These are phyloP conservation scores for Anagyrus pseudococci DNA, from an alignment of 2,888 invertebrate genomes.

Conservation along the genomic window DNA sequence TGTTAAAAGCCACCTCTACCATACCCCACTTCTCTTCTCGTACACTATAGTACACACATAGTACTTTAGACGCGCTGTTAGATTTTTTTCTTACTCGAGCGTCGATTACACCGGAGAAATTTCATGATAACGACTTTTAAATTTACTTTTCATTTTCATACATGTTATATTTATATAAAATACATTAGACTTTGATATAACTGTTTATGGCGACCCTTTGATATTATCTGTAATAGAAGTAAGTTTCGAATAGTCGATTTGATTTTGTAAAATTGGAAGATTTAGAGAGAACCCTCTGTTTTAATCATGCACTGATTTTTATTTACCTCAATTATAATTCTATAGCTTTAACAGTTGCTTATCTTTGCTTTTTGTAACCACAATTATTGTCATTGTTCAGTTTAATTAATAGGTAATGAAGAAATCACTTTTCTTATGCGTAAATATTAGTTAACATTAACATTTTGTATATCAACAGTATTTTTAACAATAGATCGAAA, in stretches of 20 bases:
- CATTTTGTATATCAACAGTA: not conserved
- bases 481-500: not conserved
- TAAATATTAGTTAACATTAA: conserved; percentile 19
- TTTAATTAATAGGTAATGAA: conserved; percentile 16
- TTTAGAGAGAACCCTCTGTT: too few species aligned
- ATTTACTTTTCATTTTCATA: conserved; percentile 21
- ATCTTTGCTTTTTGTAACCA: not conserved
- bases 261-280: conserved; percentile 15
- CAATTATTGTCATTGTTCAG: conserved; percentile 26
- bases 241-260: conserved; percentile 18
- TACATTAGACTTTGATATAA: conserved; percentile 23
- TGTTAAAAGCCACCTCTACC: conserved; percentile 20
- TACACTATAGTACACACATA: too few species aligned
- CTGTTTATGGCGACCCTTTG: not conserved
- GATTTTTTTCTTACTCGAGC: conserved; percentile 45
- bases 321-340: not conserved
- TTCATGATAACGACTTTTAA: conserved; percentile 17
- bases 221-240: conserved; percentile 13
- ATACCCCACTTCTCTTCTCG: too few species aligned
- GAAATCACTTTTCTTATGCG: conserved; percentile 5
- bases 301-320: too few species aligned
- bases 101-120: conserved; percentile 39
- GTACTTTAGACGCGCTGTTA: conserved; percentile 33
- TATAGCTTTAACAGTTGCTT: not conserved
- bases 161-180: conserved; percentile 30